Evolutionary conservation across 2,113 vertebrate genomes (phyloP), one percentile per base, ranked within the genome.

Genomic region (Epinephelus moara): DNA sequence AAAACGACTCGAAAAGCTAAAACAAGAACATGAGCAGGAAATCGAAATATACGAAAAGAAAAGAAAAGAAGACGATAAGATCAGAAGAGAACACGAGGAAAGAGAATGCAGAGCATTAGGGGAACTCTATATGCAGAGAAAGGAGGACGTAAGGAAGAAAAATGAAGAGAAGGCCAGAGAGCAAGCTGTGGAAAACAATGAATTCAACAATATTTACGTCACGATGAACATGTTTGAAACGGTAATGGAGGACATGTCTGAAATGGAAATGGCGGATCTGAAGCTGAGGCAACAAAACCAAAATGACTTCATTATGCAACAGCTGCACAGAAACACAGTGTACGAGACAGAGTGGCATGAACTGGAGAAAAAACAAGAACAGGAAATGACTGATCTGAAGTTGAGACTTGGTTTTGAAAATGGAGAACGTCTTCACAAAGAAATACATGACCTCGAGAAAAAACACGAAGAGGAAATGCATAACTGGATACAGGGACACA

Each of bases 171-270:
- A 88, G 11, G 92, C 85, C 6, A 74, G 88, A 42, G 70, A 57
- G 23, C 68, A 82, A 14, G 91, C 91, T 0, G 87, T 91, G 30
- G 52, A 77, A 27, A 25, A 75, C n/a, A 42, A 56, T 3, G 69
- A 71, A 1, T 56, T 25, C 33, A 6, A 37, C 33, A 37, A 37
- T 37, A 37, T 37, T 37, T 37, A 37, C 6, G 33, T 37, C 33
- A 37, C 33, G 33, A 37, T 37, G 33, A 37, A 37, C 1, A 37
- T 6, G 33, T 37, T 7, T 37, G 33, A 37, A 37, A 37, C 33
- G 6, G 33, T 6, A 37, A 37, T 37, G 33, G 33, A 6, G 6
- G 5, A 37, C 11, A 53, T 64, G 6, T 30, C 42, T 0, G 6
- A 1, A 3, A 15, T 64, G 27, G 47, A 75, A 37, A 25, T 40